Evolutionary conservation across 2,797 vertebrate species (phyloP).

Genomic region (Eutrigla gurnardus): DNA sequence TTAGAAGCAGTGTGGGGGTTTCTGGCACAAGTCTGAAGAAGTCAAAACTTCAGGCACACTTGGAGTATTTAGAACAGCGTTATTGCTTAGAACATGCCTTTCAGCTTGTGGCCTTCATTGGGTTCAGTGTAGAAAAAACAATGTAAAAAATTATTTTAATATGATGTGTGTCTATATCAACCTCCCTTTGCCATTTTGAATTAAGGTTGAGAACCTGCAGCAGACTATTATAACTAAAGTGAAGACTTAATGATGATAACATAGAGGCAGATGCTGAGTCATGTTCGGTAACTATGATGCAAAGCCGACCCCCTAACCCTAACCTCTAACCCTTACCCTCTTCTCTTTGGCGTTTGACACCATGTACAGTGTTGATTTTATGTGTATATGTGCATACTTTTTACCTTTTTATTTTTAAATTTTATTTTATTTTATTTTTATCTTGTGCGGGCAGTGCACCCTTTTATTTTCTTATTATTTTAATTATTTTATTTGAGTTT

Average conservation of each 20-base stretch:
- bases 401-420: no score
- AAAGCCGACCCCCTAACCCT: slow-evolving; percentile 34
- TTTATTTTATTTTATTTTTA: no score
- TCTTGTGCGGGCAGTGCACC: no score
- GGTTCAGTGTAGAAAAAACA: no score
- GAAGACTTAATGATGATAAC: slow-evolving; percentile 58
- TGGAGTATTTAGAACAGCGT: not conserved
- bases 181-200: slow-evolving; percentile 1
- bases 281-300: slow-evolving; percentile 43
- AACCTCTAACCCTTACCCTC: not conserved
- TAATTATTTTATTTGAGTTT: no score
- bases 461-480: no score
- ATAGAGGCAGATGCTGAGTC: slow-evolving; percentile 46
- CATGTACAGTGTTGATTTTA: no score
- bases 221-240: slow-evolving; percentile 23
- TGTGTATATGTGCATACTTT: no score
- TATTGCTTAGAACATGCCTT: not conserved
- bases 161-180: not conserved
- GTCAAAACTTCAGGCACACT: not conserved
- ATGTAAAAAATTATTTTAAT: no score
- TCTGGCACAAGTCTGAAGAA: not conserved
- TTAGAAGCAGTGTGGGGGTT: no score
- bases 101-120: not conserved
- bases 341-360: no score
- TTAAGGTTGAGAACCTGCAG: slow-evolving; percentile 5